Base-by-base conservation (phyloP, 1,140 invertebrate genomes). In the Conus betulinus region DNA sequence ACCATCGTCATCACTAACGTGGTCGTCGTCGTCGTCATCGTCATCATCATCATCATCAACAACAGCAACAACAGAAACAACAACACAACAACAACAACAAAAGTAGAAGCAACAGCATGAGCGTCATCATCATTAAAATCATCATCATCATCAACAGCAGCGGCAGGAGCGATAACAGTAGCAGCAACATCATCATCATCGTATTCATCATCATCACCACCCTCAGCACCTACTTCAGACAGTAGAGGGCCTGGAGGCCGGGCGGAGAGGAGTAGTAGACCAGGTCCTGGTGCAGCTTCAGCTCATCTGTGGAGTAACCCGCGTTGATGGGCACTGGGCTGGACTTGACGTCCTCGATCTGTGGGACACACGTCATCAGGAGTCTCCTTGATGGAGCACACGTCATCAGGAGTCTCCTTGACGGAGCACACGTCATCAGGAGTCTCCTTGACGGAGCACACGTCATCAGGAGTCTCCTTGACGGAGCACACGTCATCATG, bases 341-440 rank as follows among this genome's bases (percentile, higher is more conserved):
- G 79, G 79, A 81, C 79, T 81, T 81, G 39, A 81, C 79, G 51
- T 81, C 79, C 23, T 81, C 79, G 13, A 81, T 81, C 79, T 81
- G 79, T 15, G 4, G 57, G 4, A 8, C 57, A 60, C 57, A 15
- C 57, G 39, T 39, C 39, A 39, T 39, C 39, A 39, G 0, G 39
- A 39, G 39, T 39, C 39, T 39, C 39, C 39, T 39, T 39, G 39
- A 39, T 39, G 39, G 39, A 39, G 39, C 39, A 39, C 39, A 39
- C 39, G 39, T 39, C 39, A 39, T 39, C 39, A 39, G 0, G 39
- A 39, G 39, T 39, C 39, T 39, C 39, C 39, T 39, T 39, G 39
- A 39, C 3, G 39, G 39, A 39, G 39, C 39, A 39, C 3, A 39
- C 39, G 39, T 39, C 39, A 39, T 39, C 39, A 39, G 0, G 39